Percentiles rank a stretch among this genome's conserved stretches.
These are phyloP conservation scores for Prorops nasuta DNA, from an alignment of 1,140 invertebrate species.

Conservation along the genomic window DNA sequence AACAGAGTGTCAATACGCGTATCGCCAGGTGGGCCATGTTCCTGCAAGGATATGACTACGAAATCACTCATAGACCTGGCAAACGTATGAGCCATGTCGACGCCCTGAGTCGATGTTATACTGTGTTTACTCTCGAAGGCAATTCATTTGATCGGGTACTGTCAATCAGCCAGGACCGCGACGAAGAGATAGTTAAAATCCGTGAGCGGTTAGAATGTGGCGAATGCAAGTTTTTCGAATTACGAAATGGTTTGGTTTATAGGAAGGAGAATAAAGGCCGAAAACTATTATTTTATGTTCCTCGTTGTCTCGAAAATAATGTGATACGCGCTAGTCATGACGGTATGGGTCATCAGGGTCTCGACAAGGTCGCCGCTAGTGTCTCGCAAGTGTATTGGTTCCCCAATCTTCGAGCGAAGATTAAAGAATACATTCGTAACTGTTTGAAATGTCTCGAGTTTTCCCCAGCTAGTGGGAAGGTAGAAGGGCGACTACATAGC, in stretches of 20 bases:
- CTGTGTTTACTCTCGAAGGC: not conserved
- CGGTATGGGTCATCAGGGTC: not conserved
- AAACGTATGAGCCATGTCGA: conserved; percentile 1
- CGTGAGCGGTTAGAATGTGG: not conserved
- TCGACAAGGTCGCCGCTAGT: not conserved
- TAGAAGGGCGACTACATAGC: conserved; percentile 8
- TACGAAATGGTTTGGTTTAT: conserved; percentile 13
- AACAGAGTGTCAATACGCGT: not conserved
- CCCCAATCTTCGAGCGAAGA: not conserved
- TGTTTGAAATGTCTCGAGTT: conserved; percentile 27
- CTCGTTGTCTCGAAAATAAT: conserved; percentile 16
- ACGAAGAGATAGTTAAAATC: not conserved
- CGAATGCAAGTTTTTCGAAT: conserved; percentile 7
- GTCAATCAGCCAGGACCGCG: conserved; percentile 2
- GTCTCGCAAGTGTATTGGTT: not conserved
- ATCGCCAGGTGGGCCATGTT: conserved; percentile 3
- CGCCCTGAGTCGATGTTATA: not conserved
- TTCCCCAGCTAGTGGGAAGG: conserved; percentile 3
- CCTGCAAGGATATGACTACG: not conserved
- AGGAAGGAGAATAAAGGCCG: conserved; percentile 1
- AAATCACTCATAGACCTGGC: not conserved
- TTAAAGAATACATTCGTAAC: not conserved
- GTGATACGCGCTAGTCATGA: not conserved
- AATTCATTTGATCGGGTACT: conserved; percentile 1
- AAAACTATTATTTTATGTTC: conserved; percentile 14